Base-by-base conservation (phyloP, 2,113 vertebrate species). In the Speoplatyrhinus poulsoni region DNA sequence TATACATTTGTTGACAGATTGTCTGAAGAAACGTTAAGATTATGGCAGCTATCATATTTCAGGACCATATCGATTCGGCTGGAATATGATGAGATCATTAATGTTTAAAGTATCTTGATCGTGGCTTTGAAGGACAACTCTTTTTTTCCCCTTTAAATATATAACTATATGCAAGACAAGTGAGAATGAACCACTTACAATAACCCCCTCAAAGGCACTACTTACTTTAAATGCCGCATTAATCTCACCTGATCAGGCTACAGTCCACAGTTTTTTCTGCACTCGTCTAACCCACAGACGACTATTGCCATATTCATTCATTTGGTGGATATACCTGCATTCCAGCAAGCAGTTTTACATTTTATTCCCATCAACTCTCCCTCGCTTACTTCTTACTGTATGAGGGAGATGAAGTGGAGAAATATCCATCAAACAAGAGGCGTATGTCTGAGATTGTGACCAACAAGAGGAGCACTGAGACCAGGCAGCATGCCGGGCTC, bases 181-280 rank as follows among this genome's bases (percentile, higher is more conserved):
- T 55, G 54, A 6, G 49, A 70, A 64, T 80, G 70, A 64, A 57
- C 3, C 4, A 19, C 56, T n/a, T 19, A 53, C 62, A 49, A 17
- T 1, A 12, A 41, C 65, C 7, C 9, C 17, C 11, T 60, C 46
- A 58, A 62, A 52, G 68, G 71, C 72, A 67, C 76, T 65, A 26
- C 48, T 63, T 36, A 19, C 77, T 11, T 67, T 17, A 67, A 80
- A 87, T 83, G 76, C 79, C 72, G 60, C 15, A 69, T 64, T 75
- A 77, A 54, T 67, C 50, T 68, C 0, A 0, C 16, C 58, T 76
- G 56, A 76, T 81, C 79, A 75, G 75, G 68, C 69, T 71, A 60
- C 75, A 83, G 78, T 74, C 73, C 74, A 57, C 46, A n/a, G 56
- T 32, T 62, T 78, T 73, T 46, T 17, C 16, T 46, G 47, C 32